Percentiles rank a stretch among this genome's conserved stretches.
These are phyloP conservation scores for Ommatoiulus sabulosus DNA, from an alignment of 2,888 invertebrate genomes.

Conservation along the genomic window DNA sequence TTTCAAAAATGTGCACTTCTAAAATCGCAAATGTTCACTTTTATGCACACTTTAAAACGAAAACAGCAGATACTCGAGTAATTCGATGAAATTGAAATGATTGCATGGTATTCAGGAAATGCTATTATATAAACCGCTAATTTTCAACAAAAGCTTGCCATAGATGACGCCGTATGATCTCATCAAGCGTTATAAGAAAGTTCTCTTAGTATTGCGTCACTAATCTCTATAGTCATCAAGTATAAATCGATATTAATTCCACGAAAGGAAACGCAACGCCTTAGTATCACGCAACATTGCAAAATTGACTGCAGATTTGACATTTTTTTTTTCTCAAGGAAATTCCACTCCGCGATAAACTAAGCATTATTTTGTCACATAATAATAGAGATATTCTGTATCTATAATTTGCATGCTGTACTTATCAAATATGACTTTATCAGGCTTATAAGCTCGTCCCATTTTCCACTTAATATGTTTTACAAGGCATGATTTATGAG, in stretches of 20 bases:
- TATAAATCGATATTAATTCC: background rate
- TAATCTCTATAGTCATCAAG: background rate
- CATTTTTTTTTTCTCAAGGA: background rate
- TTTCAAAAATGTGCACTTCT: too few species aligned
- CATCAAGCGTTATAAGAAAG: too few species aligned
- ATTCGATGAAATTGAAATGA: too few species aligned
- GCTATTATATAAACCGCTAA: too few species aligned
- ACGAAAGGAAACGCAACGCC: background rate
- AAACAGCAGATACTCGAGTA: too few species aligned
- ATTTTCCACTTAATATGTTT: background rate
- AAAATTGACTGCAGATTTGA: background rate
- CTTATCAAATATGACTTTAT: slow-evolving; percentile 9
- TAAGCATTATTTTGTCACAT: background rate
- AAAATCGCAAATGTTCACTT: too few species aligned
- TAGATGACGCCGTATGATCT: too few species aligned
- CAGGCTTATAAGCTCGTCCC: background rate
- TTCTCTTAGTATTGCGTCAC: too few species aligned
- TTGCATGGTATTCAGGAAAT: too few species aligned
- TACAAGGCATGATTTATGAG: background rate
- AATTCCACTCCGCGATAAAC: background rate
- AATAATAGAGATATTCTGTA: background rate
- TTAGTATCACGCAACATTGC: background rate
- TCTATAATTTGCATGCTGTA: background rate
- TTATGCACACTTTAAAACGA: too few species aligned
- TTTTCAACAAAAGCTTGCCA: too few species aligned